A percentile compares a stretch with the other conserved stretches of the same genome.
phyloP scores from a whole-genome alignment of 2,888 invertebrate species.

The Atethmia centrago region DNA sequence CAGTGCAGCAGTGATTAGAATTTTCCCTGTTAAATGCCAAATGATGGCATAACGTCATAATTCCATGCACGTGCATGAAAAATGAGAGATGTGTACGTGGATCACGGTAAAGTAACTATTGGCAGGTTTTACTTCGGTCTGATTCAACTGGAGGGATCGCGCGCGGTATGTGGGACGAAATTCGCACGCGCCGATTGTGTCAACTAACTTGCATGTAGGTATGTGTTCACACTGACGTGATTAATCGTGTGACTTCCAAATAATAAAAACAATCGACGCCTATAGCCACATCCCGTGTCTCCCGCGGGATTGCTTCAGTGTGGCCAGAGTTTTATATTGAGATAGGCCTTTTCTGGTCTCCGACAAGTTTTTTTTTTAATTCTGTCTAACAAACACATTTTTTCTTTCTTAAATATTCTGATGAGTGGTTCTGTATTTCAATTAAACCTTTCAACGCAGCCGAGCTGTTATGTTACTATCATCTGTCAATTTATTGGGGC shows the following conservation, averaged over 20 bases:
- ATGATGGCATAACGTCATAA: too few species aligned
- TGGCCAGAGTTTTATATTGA: neutral
- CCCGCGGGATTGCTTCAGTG: too few species aligned
- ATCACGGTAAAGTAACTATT: neutral
- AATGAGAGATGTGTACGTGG: neutral
- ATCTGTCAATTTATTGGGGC: slow-evolving; percentile 12
- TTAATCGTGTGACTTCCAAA: neutral
- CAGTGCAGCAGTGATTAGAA: neutral
- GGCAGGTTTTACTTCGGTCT: neutral
- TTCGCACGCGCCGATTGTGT: neutral
- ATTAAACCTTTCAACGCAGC: neutral
- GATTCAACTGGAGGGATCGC: neutral
- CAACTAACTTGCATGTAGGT: neutral
- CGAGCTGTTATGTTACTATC: slow-evolving; percentile 14
- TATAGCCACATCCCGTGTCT: neutral
- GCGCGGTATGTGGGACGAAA: too few species aligned
- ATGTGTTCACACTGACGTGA: neutral
- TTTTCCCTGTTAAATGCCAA: too few species aligned
- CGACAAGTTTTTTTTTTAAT: neutral
- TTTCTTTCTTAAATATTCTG: neutral
- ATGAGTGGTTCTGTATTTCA: slow-evolving; percentile 1
- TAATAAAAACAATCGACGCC: neutral
- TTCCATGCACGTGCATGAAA: neutral
- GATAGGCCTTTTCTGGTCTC: neutral
- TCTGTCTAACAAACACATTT: neutral